These are phyloP conservation scores for Nephrotoma flavescens DNA, from an alignment of 2,888 invertebrate genomes.

Conservation along the genomic window DNA sequence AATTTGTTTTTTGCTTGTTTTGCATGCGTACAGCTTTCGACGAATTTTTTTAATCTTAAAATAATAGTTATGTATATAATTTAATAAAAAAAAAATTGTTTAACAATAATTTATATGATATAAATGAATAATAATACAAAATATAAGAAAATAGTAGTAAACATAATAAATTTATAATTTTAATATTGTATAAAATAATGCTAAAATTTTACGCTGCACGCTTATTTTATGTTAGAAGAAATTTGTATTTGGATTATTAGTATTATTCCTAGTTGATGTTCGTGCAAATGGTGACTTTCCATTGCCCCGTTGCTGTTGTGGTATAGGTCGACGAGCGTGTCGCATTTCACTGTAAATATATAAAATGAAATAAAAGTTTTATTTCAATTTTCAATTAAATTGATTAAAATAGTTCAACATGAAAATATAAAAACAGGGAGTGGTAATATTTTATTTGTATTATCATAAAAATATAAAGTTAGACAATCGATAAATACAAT, in stretches of 20 bases:
- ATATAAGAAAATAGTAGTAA: neutral
- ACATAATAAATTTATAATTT: conserved; percentile 29
- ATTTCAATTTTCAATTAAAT: neutral
- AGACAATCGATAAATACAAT: too few relatives aligned
- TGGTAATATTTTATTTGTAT: neutral
- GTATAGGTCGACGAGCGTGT: conserved; percentile 45
- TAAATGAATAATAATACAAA: neutral
- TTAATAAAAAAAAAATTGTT: neutral
- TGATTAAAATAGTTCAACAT: neutral
- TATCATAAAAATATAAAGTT: neutral
- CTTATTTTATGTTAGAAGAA: conserved; percentile 46
- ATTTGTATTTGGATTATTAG: conserved; percentile 31
- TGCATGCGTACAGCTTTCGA: neutral
- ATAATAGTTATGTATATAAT: neutral
- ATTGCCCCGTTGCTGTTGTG: conserved; percentile 37
- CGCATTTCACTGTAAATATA: conserved; percentile 39
- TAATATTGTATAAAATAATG: conserved; percentile 43
- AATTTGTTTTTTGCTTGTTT: neutral
- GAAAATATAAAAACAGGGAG: neutral
- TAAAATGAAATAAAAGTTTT: neutral
- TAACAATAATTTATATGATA: neutral
- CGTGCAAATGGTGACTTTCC: conserved; percentile 38
- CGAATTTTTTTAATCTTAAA: neutral
- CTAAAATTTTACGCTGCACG: conserved; percentile 38
- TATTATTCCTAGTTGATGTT: conserved; percentile 40